Conservation (phyloP, 2,113 vertebrate genomes). For the Trichechus manatus region DNA sequence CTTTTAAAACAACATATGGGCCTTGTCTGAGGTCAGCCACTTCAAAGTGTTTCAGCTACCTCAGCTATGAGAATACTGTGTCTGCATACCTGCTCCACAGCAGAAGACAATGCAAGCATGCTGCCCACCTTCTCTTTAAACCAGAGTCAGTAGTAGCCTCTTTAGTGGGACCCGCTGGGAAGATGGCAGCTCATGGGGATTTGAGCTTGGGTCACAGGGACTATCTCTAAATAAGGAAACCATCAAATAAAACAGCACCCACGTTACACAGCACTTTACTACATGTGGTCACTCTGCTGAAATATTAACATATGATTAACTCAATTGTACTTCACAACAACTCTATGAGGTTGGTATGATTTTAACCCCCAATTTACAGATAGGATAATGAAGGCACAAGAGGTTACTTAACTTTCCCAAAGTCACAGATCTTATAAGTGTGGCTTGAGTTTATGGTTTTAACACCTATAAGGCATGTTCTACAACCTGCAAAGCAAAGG, state of each 20-base stretch:
- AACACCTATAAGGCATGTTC: neutral
- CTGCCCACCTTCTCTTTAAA: slow-evolving; percentile 60
- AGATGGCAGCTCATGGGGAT: slow-evolving; percentile 73
- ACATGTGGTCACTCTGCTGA: neutral
- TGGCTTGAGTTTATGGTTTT: neutral
- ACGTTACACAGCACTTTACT: neutral
- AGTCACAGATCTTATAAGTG: neutral
- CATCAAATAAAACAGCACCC: neutral
- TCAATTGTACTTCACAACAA: neutral
- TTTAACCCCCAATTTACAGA: slow-evolving; percentile 17
- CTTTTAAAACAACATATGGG: neutral
- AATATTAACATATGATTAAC: neutral
- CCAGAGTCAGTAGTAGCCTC: slow-evolving; percentile 79
- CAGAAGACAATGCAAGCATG: neutral
- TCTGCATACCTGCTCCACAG: neutral
- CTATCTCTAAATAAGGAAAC: slow-evolving; percentile 78
- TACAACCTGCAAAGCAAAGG: neutral
- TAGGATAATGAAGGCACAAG: slow-evolving; percentile 43
- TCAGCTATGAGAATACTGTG: neutral
- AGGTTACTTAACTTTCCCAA: neutral
- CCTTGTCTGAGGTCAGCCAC: neutral
- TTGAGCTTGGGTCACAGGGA: slow-evolving; percentile 80
- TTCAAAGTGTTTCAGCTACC: neutral
- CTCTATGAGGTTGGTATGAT: neutral
- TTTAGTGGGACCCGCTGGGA: slow-evolving; percentile 79